phyloP scores from a whole-genome alignment of 2,113 vertebrate species.

The Sapajus apella region DNA sequence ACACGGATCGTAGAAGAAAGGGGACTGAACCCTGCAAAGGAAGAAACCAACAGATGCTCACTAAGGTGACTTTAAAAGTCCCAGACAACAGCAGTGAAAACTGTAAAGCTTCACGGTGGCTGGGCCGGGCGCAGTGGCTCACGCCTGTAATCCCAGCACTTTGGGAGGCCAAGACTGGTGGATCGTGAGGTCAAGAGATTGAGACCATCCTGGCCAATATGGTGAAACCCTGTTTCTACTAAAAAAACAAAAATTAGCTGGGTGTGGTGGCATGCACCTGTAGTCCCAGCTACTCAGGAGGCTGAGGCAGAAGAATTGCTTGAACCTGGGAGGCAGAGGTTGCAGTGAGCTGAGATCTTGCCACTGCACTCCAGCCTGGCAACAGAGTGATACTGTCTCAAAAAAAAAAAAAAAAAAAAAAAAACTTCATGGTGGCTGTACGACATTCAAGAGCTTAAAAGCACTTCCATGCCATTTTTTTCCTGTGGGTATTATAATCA shows the following conservation, averaged over 20 bases:
- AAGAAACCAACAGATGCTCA: background rate
- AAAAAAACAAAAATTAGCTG: background rate
- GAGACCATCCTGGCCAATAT: background rate
- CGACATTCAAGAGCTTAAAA: accelerated
- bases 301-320: background rate
- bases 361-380: background rate
- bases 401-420: too few relatives aligned
- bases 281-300: background rate
- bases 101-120: background rate
- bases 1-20: background rate
- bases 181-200: background rate
- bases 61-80: background rate
- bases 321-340: background rate
- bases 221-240: background rate
- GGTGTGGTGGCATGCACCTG: background rate
- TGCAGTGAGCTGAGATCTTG: background rate
- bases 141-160: background rate
- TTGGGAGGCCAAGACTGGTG: background rate
- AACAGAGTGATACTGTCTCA: background rate
- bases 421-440: background rate
- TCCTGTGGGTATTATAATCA: background rate
- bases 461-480: background rate
- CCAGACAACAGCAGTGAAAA: background rate
- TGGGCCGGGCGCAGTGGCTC: accelerated
- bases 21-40: background rate